Percentiles rank a stretch among this genome's conserved stretches.
These are phyloP conservation scores for Thalpophila matura DNA, from an alignment of 2,888 invertebrate genomes.

Conservation along the genomic window DNA sequence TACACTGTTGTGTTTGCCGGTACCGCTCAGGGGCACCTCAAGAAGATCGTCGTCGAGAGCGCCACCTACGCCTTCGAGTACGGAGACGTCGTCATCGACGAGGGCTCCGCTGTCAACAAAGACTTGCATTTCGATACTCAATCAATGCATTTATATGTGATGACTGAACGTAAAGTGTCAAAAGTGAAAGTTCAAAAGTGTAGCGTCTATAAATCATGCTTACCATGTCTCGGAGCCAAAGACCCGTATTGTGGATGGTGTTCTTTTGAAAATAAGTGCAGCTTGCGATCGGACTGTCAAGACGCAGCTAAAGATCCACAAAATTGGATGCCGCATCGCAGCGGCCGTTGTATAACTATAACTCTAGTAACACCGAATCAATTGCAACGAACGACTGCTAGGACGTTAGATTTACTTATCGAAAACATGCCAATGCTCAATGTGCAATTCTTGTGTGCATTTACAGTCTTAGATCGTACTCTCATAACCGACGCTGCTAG, in stretches of 20 bases:
- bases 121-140: conserved; percentile 98
- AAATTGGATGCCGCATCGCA: conserved; percentile 99
- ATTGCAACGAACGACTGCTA: conserved; percentile 97
- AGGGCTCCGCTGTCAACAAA: conserved; percentile 95
- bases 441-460: conserved; percentile 98
- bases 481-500: conserved; percentile 97
- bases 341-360: conserved; percentile 98
- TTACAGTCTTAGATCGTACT: conserved; percentile 97
- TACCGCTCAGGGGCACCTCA: conserved; percentile 96
- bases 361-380: conserved; percentile 97
- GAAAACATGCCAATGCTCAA: conserved; percentile 98
- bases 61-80: conserved; percentile 96
- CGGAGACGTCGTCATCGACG: conserved; percentile 96
- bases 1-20: conserved; percentile 99
- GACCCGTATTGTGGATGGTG: conserved; percentile 99
- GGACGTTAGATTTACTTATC: conserved; percentile 97
- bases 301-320: conserved; percentile 97
- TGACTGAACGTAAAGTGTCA: conserved; percentile 97
- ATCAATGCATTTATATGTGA: conserved; percentile 97
- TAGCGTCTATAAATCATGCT: conserved; percentile 96
- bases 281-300: conserved; percentile 97
- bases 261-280: conserved; percentile 98
- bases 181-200: conserved; percentile 99
- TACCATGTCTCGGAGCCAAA: conserved; percentile 97
- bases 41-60: conserved; percentile 98